These are phyloP conservation scores for Campopleginae sp. DNA, from an alignment of 2,888 invertebrate species.

Conservation along the genomic window DNA sequence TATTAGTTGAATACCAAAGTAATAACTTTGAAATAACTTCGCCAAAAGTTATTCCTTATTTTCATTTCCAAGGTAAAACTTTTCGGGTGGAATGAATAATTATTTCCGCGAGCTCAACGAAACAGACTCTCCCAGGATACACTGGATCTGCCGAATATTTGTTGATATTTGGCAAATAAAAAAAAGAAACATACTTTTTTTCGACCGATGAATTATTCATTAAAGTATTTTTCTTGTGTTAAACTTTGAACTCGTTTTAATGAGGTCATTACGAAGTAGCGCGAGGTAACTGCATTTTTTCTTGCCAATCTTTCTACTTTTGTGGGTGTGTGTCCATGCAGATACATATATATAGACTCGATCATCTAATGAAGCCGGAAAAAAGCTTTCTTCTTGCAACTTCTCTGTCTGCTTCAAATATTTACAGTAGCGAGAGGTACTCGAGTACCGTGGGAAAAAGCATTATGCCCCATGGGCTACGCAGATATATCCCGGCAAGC, in stretches of 20 bases:
- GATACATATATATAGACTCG: conserved; percentile 12
- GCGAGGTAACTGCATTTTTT: conserved; percentile 12
- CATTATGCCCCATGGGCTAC: conserved; percentile 4
- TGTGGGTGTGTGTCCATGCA: neutral
- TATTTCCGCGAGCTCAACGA: neutral
- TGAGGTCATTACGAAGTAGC: conserved; percentile 36
- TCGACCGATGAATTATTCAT: neutral
- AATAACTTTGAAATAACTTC: neutral
- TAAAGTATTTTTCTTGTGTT: neutral
- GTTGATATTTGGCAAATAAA: neutral
- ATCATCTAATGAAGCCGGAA: conserved; percentile 55
- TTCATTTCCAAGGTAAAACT: neutral
- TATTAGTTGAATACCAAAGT: neutral
- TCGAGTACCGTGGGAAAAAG: conserved; percentile 40
- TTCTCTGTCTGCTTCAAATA: conserved; percentile 59
- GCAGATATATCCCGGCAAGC: conserved; percentile 16
- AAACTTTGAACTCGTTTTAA: conserved; percentile 37
- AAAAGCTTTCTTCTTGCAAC: conserved; percentile 49
- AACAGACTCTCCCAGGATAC: too few species aligned
- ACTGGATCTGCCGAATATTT: neutral
- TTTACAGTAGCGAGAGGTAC: conserved; percentile 48
- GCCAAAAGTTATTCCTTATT: neutral
- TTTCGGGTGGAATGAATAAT: neutral
- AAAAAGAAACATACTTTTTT: neutral
- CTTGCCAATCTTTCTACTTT: neutral